phyloP scores from a whole-genome alignment of 2,113 vertebrate genomes.

The Andinoacara biseriatus region DNA sequence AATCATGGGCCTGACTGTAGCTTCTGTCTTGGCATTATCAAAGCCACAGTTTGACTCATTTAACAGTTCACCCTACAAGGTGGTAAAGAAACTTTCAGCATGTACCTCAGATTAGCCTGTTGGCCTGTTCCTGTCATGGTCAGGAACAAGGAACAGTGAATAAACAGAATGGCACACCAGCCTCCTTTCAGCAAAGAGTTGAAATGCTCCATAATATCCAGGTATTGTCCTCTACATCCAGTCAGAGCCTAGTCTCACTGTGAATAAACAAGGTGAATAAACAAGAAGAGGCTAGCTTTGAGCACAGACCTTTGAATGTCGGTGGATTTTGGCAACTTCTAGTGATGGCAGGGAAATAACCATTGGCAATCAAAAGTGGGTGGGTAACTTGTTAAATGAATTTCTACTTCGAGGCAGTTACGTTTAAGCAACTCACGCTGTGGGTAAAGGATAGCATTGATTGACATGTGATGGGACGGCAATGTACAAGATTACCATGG shows the following conservation, averaged over 20 bases:
- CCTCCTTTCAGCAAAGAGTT: not conserved
- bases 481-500: not conserved
- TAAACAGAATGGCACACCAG: not conserved
- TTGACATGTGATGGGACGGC: not conserved
- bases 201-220: not conserved
- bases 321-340: not conserved
- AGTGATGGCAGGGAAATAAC: not conserved
- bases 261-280: not conserved
- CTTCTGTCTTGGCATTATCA: not conserved
- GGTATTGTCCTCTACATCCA: not conserved
- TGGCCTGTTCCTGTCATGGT: not conserved
- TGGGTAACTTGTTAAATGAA: not conserved
- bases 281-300: accelerated
- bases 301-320: not conserved
- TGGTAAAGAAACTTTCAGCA: too few species aligned
- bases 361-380: not conserved
- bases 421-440: not conserved
- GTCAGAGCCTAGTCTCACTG: not conserved
- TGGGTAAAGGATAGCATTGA: not conserved
- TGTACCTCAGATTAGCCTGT: not conserved
- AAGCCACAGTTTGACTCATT: not conserved
- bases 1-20: not conserved
- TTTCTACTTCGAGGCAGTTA: not conserved
- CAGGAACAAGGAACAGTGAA: accelerated
- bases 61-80: too few species aligned